These are phyloP conservation scores for Cercocebus atys DNA, from an alignment of 2,113 vertebrate genomes.

Conservation along the genomic window DNA sequence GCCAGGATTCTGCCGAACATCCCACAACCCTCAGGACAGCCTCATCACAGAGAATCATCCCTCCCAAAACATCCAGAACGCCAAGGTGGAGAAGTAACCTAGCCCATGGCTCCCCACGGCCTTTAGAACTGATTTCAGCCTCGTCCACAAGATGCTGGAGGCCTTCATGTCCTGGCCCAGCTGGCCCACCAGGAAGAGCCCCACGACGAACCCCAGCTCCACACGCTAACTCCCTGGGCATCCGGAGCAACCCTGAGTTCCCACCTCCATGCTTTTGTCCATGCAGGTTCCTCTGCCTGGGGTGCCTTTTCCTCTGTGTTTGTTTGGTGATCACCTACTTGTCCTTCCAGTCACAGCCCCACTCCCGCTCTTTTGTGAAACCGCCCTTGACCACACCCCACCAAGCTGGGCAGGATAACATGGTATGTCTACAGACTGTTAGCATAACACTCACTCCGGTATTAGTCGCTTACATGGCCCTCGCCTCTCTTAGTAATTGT, in stretches of 20 bases:
- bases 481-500: not conserved
- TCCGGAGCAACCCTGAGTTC: not conserved
- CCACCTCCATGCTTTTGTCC: not conserved
- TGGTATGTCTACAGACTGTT: not conserved
- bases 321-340: not conserved
- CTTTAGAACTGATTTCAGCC: not conserved
- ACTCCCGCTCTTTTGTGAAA: not conserved
- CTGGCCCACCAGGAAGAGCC: not conserved
- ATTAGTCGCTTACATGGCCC: not conserved
- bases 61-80: not conserved
- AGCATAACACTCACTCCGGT: not conserved
- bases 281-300: not conserved
- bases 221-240: not conserved
- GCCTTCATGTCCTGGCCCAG: not conserved
- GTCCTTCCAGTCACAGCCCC: not conserved
- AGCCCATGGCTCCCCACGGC: not conserved
- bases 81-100: not conserved
- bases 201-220: not conserved
- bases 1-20: not conserved
- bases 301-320: not conserved
- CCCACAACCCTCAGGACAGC: not conserved
- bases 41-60: not conserved
- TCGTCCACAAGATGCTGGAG: not conserved
- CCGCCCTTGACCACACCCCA: not conserved
- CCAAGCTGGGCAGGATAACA: not conserved